Conservation (phyloP, 2,888 invertebrate genomes). For the Drosophila ustulata region DNA sequence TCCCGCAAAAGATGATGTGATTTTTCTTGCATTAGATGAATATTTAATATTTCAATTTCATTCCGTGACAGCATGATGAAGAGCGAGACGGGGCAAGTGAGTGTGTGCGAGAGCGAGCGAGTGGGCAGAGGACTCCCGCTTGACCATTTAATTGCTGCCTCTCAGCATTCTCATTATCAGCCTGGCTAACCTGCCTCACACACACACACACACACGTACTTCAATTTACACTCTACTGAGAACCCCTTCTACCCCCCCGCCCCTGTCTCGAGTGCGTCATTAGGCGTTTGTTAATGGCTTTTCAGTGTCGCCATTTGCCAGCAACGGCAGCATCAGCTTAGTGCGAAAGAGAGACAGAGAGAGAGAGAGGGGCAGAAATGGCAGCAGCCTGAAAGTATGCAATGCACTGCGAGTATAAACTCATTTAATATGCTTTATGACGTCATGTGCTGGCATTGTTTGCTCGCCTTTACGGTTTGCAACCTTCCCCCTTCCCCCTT, state of each 20-base stretch:
- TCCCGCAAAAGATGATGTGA: conserved; percentile 60
- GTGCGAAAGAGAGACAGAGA: background rate
- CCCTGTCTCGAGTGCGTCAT: conserved; percentile 72
- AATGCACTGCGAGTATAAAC: conserved; percentile 57
- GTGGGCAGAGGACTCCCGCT: conserved; percentile 31
- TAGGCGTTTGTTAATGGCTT: conserved; percentile 81
- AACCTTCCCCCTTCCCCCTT: conserved; percentile 14
- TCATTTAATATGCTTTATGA: conserved; percentile 79
- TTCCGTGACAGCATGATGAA: conserved; percentile 29
- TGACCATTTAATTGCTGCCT: conserved; percentile 59
- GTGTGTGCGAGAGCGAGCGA: background rate
- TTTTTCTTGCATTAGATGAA: conserved; percentile 68
- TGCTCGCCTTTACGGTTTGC: conserved; percentile 37
- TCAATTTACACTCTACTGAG: background rate
- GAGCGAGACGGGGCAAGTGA: background rate
- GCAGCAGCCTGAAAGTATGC: conserved; percentile 52
- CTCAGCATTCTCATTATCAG: conserved; percentile 61
- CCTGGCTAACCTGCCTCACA: conserved; percentile 43
- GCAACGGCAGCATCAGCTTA: conserved; percentile 24
- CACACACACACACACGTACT: background rate
- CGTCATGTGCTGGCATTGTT: conserved; percentile 63
- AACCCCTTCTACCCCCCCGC: conserved; percentile 16
- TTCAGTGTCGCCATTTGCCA: conserved; percentile 71
- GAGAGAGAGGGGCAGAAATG: background rate
- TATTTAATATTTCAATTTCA: conserved; percentile 77